Base-by-base conservation (phyloP, 2,888 invertebrate species). In the Melangyna quadrimaculata region DNA sequence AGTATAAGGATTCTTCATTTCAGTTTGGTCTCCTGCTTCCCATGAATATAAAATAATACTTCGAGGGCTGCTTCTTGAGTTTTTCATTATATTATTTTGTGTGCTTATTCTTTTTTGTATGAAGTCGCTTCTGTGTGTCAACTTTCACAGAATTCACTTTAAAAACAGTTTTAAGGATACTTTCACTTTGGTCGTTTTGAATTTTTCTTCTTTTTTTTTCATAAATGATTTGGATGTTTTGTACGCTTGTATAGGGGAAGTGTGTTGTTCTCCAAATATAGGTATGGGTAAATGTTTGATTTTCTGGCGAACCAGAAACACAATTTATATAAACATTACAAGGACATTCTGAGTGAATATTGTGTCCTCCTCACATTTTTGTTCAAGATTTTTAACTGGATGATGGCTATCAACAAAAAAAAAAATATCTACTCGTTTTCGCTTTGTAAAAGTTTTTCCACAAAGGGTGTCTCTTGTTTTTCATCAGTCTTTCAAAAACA, bases 1-100 rank as follows among this genome's bases (percentile, higher is more conserved):
- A 0, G 19, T 35, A 27, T 45, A 22, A 17, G n/a, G n/a, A n/a
- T 22, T 48, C 61, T 48, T 45, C 48, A 72, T 73, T 63, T 12
- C n/a, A n/a, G 22, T 17, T 8, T 43, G 12, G 29, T 12, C 69
- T 53, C 27, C 24, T 10, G 19, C 51, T 73, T 35, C n/a, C 43
- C 22, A 61, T 65, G 71, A 81, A 81, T 81, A 77, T 77, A 77
- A 71, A 71, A 77, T 71, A 43, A 81, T 40, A 75, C 57, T 37
- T 29, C 32, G 37, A 40, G 53, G 19, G 63, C 22, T 27, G 59
- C 51, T 37, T 17, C 14, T 6, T 29, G 32, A 2, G 29, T 57
- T 29, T 14, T 19, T 45, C 65, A 37, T 57, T 59, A 59, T 59
- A n/a, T 37, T 65, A 17, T 43, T 19, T n/a, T n/a, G n/a, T n/a